These are phyloP conservation scores for Thamnophis sirtalis DNA, from an alignment of 2,113 vertebrate genomes.

Conservation along the genomic window DNA sequence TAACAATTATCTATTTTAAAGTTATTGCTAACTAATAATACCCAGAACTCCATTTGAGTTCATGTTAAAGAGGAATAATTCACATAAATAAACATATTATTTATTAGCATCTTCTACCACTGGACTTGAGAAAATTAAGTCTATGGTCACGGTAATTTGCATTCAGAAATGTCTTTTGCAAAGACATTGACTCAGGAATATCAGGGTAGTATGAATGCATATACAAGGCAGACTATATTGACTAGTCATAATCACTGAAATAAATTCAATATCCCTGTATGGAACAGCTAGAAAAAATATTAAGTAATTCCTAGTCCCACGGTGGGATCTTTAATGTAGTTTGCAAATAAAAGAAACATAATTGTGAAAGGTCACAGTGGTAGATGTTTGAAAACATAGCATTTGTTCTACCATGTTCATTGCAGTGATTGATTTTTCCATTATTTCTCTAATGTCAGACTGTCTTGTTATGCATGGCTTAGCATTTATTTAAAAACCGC, in stretches of 20 bases:
- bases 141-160: not conserved
- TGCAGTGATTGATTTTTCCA: slow-evolving; percentile 23
- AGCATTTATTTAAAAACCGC: slow-evolving; percentile 49
- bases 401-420: slow-evolving; percentile 5
- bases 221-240: not conserved
- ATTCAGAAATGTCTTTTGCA: not conserved
- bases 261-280: not conserved
- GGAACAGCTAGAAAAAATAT: not conserved
- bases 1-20: not conserved
- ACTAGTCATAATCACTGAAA: not conserved
- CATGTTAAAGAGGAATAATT: not conserved
- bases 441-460: slow-evolving; percentile 38
- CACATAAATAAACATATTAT: not conserved
- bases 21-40: not conserved
- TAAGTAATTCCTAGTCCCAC: not conserved
- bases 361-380: not conserved
- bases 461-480: slow-evolving; percentile 39
- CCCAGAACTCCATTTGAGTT: not conserved
- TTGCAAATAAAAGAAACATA: not conserved
- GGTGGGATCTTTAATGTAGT: not conserved
- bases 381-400: slow-evolving; percentile 12
- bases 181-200: not conserved
- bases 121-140: not conserved
- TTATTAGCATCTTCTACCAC: not conserved
- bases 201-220: not conserved